Evolutionary conservation across 1,140 invertebrate species (phyloP), one percentile per base, ranked within the genome.

Genomic region (Caenorhabditis briggsae): DNA sequence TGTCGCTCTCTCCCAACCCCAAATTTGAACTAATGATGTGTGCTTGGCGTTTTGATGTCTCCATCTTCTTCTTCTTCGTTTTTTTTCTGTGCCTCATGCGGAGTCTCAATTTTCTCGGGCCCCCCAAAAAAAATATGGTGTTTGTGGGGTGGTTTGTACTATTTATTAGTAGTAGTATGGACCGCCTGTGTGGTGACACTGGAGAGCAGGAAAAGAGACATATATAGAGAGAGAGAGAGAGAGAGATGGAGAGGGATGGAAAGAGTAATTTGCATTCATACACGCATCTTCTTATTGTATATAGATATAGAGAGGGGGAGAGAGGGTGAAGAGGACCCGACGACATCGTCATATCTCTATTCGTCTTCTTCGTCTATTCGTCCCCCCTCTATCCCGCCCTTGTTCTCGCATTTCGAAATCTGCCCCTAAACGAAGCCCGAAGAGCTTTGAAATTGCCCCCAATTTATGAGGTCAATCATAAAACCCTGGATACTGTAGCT

Each of bases 181-280:
- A n/a, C 33, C 33, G 33, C 33, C 33, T 33, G 7, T 58, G n/a
- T 14, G 59, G 12, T 11, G 23, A 23, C 59, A 61, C 46, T 78
- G 46, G 33, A 25, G 70, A 18, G 5, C 5, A 5, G 46, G 70
- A 23, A 33, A 33, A 33, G 33, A 20, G 3, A 20, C 41, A 41
- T 18, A 53, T 12, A 70, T 18, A 70, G 65, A 46, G 1, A n/a
- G 23, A 14, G 18, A 48, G 1, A 70, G 43, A 70, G 65, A 46
- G 1, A n/a, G 23, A 14, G 18, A 48, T 33, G 1, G 33, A 48
- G 20, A 70, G 64, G 46, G 33, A 78, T 9, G 18, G 5, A 53
- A 14, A 78, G 70, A 78, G 70, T 78, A 78, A 78, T 78, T 78
- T 78, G 70, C 70, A 78, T 78, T 78, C 70, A 78, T 78, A 78